Evolutionary conservation across 2,888 invertebrate species (phyloP).

Genomic region (Himalopsyche japonica): DNA sequence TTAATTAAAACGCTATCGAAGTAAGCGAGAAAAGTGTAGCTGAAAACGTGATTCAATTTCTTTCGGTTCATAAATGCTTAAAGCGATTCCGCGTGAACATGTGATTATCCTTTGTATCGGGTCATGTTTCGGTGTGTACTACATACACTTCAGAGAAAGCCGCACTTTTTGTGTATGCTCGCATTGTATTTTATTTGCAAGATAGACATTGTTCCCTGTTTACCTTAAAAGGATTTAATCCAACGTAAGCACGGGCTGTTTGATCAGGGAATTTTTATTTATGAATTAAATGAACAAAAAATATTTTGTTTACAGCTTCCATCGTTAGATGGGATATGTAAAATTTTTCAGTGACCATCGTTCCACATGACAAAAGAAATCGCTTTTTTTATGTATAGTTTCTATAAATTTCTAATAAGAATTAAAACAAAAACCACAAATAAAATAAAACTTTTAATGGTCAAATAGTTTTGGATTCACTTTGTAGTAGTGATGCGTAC

Average conservation of each 20-base stretch:
- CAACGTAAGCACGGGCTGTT: not conserved
- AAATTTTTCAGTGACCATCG: too few relatives aligned
- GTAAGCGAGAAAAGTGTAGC: not conserved
- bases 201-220: not conserved
- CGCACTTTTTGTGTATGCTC: not conserved
- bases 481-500: too few relatives aligned
- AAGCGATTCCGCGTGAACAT: not conserved
- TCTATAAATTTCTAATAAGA: too few relatives aligned
- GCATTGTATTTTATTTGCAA: not conserved
- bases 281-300: too few relatives aligned
- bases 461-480: too few relatives aligned
- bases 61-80: not conserved
- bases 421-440: too few relatives aligned
- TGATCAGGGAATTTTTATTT: not conserved
- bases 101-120: not conserved
- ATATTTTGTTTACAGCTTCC: too few relatives aligned
- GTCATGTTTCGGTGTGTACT: not conserved
- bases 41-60: not conserved
- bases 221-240: not conserved
- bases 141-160: not conserved
- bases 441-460: too few relatives aligned
- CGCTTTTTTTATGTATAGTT: too few relatives aligned
- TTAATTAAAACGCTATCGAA: not conserved
- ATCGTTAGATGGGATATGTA: too few relatives aligned
- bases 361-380: too few relatives aligned